phyloP scores from a whole-genome alignment of 2,888 invertebrate species.

The Eilema caniola region DNA sequence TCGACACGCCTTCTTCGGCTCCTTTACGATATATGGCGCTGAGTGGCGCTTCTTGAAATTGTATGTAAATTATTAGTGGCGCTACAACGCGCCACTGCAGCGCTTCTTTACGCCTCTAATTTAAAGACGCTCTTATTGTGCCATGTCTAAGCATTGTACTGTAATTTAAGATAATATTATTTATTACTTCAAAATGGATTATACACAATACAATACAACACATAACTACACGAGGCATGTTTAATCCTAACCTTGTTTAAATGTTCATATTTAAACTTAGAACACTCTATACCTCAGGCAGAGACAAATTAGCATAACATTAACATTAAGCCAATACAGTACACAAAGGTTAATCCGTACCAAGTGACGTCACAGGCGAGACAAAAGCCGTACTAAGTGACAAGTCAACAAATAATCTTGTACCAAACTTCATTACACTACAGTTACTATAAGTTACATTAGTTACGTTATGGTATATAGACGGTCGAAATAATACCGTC shows the following conservation, averaged over 20 bases:
- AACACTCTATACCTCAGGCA: conserved; percentile 14
- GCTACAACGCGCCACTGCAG: too few species aligned
- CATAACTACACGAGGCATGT: not conserved
- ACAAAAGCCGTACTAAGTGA: conserved; percentile 41
- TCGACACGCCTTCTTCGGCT: too few species aligned
- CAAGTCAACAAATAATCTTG: conserved; percentile 38
- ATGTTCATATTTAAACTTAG: not conserved
- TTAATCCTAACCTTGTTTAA: not conserved
- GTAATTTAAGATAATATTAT: too few species aligned
- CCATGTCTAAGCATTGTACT: too few species aligned
- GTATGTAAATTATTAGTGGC: too few species aligned
- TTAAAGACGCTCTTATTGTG: too few species aligned
- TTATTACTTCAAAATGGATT: too few species aligned
- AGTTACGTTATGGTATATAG: not conserved
- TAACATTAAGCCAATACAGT: conserved; percentile 1
- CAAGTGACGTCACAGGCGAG: conserved; percentile 31
- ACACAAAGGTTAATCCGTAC: conserved; percentile 39
- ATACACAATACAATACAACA: too few species aligned
- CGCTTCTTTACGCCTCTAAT: too few species aligned
- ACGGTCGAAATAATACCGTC: not conserved
- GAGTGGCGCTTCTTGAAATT: too few species aligned
- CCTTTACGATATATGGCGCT: too few species aligned
- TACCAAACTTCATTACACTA: conserved; percentile 33
- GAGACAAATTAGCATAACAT: conserved; percentile 26
- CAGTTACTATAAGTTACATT: not conserved